Base-by-base conservation (phyloP, 2,888 invertebrate species). In the Orthonevra nobilis region DNA sequence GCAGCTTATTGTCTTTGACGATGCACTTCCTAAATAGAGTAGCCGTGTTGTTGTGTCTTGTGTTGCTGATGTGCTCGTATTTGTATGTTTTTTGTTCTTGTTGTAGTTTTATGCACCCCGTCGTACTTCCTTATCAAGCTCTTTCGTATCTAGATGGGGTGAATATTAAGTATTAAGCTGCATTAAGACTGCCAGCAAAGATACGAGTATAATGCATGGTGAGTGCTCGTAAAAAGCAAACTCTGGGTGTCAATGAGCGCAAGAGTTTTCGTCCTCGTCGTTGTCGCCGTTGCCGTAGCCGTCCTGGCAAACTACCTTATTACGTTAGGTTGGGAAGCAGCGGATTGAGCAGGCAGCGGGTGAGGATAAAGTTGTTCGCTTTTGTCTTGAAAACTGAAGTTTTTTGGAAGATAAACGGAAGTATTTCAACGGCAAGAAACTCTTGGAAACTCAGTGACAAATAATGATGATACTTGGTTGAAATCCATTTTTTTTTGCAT, bases 1-100 rank as follows among this genome's bases (percentile, higher is more conserved):
- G 79, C 50, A 73, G 79, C 79, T 79, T 79, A 73, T 79, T 79
- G 73, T 79, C 66, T 61, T 79, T 73, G 56, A 68, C 32, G 79
- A 56, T 56, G 54, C 56, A 44, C 66, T 60, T 68, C 61, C 66
- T 68, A 56, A 73, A 73, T 79, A 48, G 42, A 48, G 36, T 66
- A 23, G 56, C n/a, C n/a, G n/a, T 42, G 72, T 73, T 68, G 61
- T 61, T 79, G 79, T 79, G 79, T 32, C 61, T 73, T 52, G 60
- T 56, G 58, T 38, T 36, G 54, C 38, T 48, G 36, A 38, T 17
- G 14, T 40, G 28, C 36, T 19, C 3, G 3, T 1, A 15, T 46
- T 26, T 46, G 34, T n/a, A n/a, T 46, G 9, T 12, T 15, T 20
- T 32, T 46, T 58, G 30, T 34, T 28, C 26, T 7, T 28, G 5